Evolutionary conservation across 64 coral and sea anemone genomes (phyloP).

Genomic region (Platygyra sinensis): DNA sequence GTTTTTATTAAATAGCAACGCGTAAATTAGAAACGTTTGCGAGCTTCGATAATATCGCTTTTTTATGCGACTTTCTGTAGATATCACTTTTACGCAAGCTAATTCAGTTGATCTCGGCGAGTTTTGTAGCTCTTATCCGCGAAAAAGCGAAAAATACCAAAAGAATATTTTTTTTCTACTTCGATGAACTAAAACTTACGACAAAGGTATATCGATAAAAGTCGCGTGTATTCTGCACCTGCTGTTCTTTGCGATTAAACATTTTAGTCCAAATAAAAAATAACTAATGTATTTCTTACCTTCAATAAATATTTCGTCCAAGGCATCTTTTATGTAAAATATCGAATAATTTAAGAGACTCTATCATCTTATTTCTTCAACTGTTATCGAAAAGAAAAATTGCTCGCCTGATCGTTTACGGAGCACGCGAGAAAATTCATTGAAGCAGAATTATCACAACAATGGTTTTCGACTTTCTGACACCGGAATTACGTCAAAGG

Average conservation of each 20-base stretch:
- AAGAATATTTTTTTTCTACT: background rate
- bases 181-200: constrained; percentile 2
- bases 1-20: background rate
- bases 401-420: background rate
- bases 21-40: background rate
- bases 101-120: background rate
- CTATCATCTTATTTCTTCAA: background rate
- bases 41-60: background rate
- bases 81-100: background rate
- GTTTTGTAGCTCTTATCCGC: no score
- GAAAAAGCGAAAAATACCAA: no score
- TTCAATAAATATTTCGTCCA: background rate
- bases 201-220: background rate
- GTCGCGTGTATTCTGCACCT: background rate
- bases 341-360: background rate
- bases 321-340: background rate
- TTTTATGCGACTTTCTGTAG: background rate
- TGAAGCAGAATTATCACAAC: constrained; percentile 14
- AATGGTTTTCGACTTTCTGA: background rate
- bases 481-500: constrained; percentile 14
- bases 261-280: no score
- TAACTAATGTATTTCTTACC: constrained; percentile 8
- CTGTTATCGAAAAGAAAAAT: background rate
- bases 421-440: background rate
- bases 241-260: background rate